Base-by-base conservation (phyloP, 1,140 invertebrate genomes). In the Zaprionus davidi region DNA sequence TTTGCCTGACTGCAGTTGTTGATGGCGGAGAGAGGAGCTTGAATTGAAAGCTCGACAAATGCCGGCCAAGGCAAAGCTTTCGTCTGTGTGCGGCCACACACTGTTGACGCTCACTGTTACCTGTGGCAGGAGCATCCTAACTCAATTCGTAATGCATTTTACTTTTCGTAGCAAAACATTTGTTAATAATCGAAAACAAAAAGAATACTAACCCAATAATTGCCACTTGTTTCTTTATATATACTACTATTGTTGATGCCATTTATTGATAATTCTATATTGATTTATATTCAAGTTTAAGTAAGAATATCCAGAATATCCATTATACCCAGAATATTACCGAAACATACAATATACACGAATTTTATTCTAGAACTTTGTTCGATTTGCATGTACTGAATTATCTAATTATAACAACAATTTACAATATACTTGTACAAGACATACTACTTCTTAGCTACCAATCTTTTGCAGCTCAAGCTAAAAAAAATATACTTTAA, bases 311-410 rank as follows among this genome's bases (percentile, higher is more conserved):
- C 46, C 46, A 22, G 20, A 51, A 51, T 51, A 51, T 24, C 41
- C 41, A 46, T 17, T 28, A 57, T 22, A 15, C 22, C 20, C 46
- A 49, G 46, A 49, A 49, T 20, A 20, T 49, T 49, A 36, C 5
- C 0, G n/a, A 44, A 64, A 46, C 11, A 68, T 59, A 58, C 65
- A 22, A 56, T 38, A 26, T 64, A 86, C 71, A 85, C 78, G 59
- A 81, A 86, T 82, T 86, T 77, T 79, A 72, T 63, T 75, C 71
- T 86, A 86, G 72, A 81, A 73, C 79, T 83, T 68, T 82, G 84
- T 80, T 87, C 77, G 60, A 87, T 70, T 80, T 87, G 83, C 83
- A 87, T 87, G 83, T 81, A 80, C 80, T 87, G 66, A 86, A 79
- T 82, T 79, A 71, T 57, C 60, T 76, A 58, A 26, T 62, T 69